Percentiles rank a stretch among this genome's conserved stretches.
Conservation (phyloP, 2,113 vertebrate species). For the Melanostigma gelatinosum region DNA sequence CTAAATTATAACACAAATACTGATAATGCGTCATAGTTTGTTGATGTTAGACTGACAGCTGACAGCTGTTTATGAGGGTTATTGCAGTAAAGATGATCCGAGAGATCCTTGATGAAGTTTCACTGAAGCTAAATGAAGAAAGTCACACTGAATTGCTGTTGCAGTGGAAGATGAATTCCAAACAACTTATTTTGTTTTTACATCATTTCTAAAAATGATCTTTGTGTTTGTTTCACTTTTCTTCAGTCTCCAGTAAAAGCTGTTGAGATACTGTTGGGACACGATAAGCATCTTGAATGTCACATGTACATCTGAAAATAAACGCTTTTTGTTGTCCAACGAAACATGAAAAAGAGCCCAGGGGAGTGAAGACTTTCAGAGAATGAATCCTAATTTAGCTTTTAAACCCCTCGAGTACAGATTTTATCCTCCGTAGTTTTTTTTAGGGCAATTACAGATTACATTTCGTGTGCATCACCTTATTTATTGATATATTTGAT, state of each 20-base stretch:
- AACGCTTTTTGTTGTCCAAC: conserved; percentile 50
- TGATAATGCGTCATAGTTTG: conserved; percentile 18
- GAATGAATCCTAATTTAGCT: conserved; percentile 48
- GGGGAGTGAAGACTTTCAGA: conserved; percentile 36
- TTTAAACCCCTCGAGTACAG: conserved; percentile 31
- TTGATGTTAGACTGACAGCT: conserved; percentile 18
- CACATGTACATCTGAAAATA: conserved; percentile 48
- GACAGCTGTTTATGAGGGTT: neutral
- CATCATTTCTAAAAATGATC: conserved; percentile 11
- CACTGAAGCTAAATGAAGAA: neutral
- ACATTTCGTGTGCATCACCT: conserved; percentile 26
- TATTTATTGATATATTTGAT: conserved; percentile 29
- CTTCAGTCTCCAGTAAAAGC: conserved; percentile 23
- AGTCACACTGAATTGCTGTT: neutral
- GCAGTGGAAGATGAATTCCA: neutral
- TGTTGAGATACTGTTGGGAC: conserved; percentile 28
- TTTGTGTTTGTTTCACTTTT: conserved; percentile 1
- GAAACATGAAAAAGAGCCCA: conserved; percentile 40
- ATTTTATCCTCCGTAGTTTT: conserved; percentile 14
- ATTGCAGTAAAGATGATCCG: neutral
- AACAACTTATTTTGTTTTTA: neutral
- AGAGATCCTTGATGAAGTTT: neutral
- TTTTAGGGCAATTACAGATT: conserved; percentile 16
- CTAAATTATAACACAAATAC: conserved; percentile 16
- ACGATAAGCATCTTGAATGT: conserved; percentile 29